Percentiles rank a stretch among this genome's conserved stretches.
phyloP scores from a whole-genome alignment of 2,888 invertebrate species.

The Leptogaster cylindrica region DNA sequence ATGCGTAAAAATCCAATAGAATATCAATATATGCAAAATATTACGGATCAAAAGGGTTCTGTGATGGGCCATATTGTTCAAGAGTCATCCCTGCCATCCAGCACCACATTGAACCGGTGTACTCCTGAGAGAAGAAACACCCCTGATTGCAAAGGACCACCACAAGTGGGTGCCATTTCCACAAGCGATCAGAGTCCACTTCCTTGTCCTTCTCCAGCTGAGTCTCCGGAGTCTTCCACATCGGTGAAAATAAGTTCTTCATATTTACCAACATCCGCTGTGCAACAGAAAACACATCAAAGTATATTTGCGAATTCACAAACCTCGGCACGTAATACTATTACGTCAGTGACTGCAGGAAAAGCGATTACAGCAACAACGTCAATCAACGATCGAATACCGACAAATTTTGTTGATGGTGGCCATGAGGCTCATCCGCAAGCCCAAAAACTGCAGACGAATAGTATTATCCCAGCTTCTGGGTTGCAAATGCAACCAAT shows the following conservation, averaged over 20 bases:
- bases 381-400: conserved; percentile 61
- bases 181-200: conserved; percentile 81
- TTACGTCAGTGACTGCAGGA: conserved; percentile 78
- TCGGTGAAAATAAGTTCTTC: conserved; percentile 58
- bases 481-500: conserved; percentile 55
- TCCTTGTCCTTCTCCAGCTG: conserved; percentile 69
- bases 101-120: conserved; percentile 59
- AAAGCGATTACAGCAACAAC: conserved; percentile 78
- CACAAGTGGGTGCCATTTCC: conserved; percentile 84
- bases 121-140: conserved; percentile 60
- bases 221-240: conserved; percentile 52
- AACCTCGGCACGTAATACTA: conserved; percentile 79
- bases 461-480: conserved; percentile 50
- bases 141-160: conserved; percentile 73
- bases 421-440: conserved; percentile 26
- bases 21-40: conserved; percentile 31
- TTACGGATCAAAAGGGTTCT: conserved; percentile 19
- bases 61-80: conserved; percentile 42
- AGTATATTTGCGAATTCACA: conserved; percentile 60
- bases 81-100: conserved; percentile 64
- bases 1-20: not conserved
- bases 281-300: conserved; percentile 47
- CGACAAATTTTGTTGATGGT: conserved; percentile 43
- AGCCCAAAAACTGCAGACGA: conserved; percentile 24
- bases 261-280: conserved; percentile 62